These are phyloP conservation scores for Etheostoma spectabile DNA, from an alignment of 2,113 vertebrate species.

Conservation along the genomic window DNA sequence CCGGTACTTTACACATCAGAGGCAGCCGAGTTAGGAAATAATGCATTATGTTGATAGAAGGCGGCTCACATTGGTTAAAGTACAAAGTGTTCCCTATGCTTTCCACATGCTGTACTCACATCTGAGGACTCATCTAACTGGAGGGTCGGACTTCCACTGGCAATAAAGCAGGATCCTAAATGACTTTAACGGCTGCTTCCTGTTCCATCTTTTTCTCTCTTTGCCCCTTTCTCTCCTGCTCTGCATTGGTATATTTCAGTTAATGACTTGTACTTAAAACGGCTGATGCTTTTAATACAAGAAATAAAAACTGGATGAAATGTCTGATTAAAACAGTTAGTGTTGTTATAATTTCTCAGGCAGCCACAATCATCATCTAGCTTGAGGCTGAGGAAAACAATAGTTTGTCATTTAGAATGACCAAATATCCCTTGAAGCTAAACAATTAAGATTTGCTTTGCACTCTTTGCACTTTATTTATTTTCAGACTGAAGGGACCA, in stretches of 20 bases:
- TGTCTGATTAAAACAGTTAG: neutral
- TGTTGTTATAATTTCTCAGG: neutral
- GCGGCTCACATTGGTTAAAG: constrained; percentile 28
- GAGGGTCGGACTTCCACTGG: constrained; percentile 17
- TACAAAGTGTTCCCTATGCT: constrained; percentile 51
- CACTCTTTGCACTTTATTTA: neutral
- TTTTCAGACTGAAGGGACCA: neutral
- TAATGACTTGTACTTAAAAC: constrained; percentile 2
- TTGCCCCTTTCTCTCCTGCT: neutral
- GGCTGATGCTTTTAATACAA: neutral
- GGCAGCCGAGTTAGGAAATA: constrained; percentile 22
- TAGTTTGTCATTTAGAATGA: neutral
- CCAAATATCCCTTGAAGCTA: neutral
- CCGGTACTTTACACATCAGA: constrained; percentile 44
- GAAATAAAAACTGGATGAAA: neutral
- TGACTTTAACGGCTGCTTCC: constrained; percentile 4
- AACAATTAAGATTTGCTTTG: neutral
- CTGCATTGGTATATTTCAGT: neutral
- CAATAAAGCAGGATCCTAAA: constrained; percentile 25
- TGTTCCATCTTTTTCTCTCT: neutral
- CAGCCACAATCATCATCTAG: no score
- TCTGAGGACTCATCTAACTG: constrained; percentile 21
- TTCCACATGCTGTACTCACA: constrained; percentile 31
- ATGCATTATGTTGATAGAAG: constrained; percentile 46
- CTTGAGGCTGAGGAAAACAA: neutral